Evolutionary conservation across 2,797 vertebrate species (phyloP), one percentile per base, ranked within the genome.

Genomic region (Spatula clypeata): DNA sequence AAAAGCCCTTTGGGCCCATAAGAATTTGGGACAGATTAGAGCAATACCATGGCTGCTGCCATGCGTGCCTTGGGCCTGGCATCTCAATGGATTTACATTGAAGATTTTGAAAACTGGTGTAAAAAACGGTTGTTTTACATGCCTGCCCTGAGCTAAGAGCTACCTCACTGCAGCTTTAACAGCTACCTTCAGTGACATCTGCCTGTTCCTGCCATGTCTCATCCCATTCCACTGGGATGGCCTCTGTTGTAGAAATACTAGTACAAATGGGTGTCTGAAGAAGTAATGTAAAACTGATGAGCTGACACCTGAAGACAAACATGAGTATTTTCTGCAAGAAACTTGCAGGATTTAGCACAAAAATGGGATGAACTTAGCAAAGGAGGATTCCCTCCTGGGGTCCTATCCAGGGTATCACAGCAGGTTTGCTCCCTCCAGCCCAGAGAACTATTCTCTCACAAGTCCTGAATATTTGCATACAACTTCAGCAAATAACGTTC

Each of bases 51-150:
- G 53, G 36, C 40, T 60, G 4, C 31, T 77, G 44, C 72, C 29
- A 21, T 34, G 8, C 2, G 3, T 2, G 1, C 54, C 58, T 88
- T 93, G 12, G 24, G 44, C 1, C 0, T 42, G 55, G 24, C 18
- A 70, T 31, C 34, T 32, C 1, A 0, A 18, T 45, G 45, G 61
- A 53, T 53, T 61, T 73, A 21, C 42, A 17, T 0, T 38, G 31
- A 26, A 31, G 27, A 62, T 42, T 73, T 62, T 79, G 51, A 14
- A 67, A 75, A 61, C 24, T 44, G n/a, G 4, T 1, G 0, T 32
- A 73, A 61, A 84, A 61, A 23, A 23, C 19, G 87, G 11, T 69
- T 76, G 51, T 69, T 61, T 17, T 53, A 20, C 9, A 27, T 36
- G n/a, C 24, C 62, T 60, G 31, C 32, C 31, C 61, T 87, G 60